These are phyloP conservation scores for Porites australiensis DNA, from an alignment of 64 coral and sea anemone genomes.

Conservation along the genomic window DNA sequence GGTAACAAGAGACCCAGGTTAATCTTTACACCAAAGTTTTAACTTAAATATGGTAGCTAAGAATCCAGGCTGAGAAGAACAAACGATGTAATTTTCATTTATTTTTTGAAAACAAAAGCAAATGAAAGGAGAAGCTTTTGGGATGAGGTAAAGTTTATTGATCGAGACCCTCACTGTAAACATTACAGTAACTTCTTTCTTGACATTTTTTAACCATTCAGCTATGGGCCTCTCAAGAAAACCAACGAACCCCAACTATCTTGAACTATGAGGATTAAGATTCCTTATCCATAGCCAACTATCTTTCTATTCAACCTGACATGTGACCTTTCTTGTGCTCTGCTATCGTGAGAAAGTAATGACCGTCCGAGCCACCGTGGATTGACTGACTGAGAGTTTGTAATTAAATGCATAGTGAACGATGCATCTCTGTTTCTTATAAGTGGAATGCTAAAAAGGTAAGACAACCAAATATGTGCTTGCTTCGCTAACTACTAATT, in stretches of 20 bases:
- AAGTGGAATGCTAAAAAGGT: not conserved
- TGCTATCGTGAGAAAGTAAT: constrained; percentile 3
- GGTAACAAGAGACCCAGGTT: too few species aligned
- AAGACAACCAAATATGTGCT: constrained; percentile 8
- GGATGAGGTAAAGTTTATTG: not conserved
- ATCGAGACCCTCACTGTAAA: constrained; percentile 10
- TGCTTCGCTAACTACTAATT: constrained; percentile 14
- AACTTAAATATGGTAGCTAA: too few species aligned
- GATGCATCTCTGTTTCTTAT: not conserved
- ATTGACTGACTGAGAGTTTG: not conserved
- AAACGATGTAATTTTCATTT: too few species aligned
- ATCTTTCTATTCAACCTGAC: not conserved
- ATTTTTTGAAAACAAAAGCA: too few species aligned
- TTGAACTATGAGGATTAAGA: constrained; percentile 3
- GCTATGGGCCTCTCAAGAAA: not conserved
- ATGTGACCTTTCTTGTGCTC: not conserved
- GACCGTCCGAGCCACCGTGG: not conserved
- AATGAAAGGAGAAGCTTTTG: too few species aligned
- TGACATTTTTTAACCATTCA: constrained; percentile 7
- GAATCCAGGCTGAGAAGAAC: too few species aligned
- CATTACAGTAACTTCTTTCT: constrained; percentile 3
- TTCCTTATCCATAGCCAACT: constrained; percentile 5
- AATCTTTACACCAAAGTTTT: too few species aligned
- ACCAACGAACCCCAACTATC: not conserved
- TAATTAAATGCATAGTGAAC: not conserved